These are phyloP conservation scores for Vicugna pacos DNA, from an alignment of 2,113 vertebrate species.

Conservation along the genomic window DNA sequence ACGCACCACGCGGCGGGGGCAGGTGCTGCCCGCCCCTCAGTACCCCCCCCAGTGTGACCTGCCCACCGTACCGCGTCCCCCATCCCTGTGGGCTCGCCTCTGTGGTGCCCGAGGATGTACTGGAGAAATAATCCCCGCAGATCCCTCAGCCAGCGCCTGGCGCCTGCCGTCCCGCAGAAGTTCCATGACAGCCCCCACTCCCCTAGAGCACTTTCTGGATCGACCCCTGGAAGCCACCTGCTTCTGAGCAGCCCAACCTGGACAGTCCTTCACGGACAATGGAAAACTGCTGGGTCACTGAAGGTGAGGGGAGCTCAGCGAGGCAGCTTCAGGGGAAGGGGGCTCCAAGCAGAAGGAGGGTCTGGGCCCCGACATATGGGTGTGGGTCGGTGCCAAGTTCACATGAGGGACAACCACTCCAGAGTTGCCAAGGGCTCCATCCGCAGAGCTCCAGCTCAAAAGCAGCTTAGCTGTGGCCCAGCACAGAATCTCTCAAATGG, in stretches of 20 bases:
- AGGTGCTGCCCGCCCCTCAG: background rate
- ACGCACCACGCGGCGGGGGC: too few relatives aligned
- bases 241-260: background rate
- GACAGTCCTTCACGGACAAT: background rate
- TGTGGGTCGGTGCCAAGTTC: background rate
- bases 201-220: background rate
- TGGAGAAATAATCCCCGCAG: background rate
- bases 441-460: background rate
- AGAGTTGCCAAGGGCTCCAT: background rate
- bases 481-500: background rate
- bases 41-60: background rate
- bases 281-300: background rate
- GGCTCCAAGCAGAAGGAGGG: background rate
- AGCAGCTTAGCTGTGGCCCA: background rate
- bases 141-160: background rate
- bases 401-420: background rate
- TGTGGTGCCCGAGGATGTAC: background rate
- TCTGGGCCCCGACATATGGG: background rate
- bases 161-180: background rate
- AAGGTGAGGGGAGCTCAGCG: background rate
- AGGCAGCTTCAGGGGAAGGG: background rate
- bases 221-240: background rate
- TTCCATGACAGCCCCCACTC: too few relatives aligned
- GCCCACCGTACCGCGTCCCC: too few relatives aligned
- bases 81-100: background rate